Conservation (phyloP, 2,113 vertebrate species). For the Centrocercus urophasianus region DNA sequence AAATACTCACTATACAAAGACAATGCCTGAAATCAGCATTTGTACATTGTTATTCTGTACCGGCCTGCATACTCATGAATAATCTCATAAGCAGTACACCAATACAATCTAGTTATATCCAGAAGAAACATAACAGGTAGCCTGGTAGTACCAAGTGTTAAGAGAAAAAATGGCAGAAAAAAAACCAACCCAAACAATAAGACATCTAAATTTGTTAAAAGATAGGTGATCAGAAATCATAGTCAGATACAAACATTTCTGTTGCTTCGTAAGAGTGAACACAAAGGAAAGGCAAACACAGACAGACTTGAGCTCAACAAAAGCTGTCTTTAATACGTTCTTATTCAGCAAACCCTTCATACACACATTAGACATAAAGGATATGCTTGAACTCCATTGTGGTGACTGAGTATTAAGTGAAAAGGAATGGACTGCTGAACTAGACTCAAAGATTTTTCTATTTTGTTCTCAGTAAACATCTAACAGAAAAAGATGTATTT, state of each 20-base stretch:
- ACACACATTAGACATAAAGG: not conserved
- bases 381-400: not conserved
- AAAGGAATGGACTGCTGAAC: not conserved
- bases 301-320: not conserved
- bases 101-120: not conserved
- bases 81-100: not conserved
- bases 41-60: not conserved
- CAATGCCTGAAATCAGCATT: not conserved
- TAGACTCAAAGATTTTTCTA: not conserved
- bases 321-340: not conserved
- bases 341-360: slow-evolving; percentile 7
- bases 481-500: not conserved
- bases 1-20: not conserved
- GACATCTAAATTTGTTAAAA: not conserved
- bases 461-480: not conserved
- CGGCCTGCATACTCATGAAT: not conserved
- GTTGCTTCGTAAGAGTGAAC: not conserved
- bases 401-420: not conserved
- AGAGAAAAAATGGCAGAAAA: not conserved
- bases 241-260: not conserved
- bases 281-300: not conserved
- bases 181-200: not conserved
- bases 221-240: not conserved
- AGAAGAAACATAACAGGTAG: not conserved
- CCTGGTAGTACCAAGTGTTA: not conserved